Base-by-base conservation (phyloP, 2,888 invertebrate species). In the Molanna angustata region DNA sequence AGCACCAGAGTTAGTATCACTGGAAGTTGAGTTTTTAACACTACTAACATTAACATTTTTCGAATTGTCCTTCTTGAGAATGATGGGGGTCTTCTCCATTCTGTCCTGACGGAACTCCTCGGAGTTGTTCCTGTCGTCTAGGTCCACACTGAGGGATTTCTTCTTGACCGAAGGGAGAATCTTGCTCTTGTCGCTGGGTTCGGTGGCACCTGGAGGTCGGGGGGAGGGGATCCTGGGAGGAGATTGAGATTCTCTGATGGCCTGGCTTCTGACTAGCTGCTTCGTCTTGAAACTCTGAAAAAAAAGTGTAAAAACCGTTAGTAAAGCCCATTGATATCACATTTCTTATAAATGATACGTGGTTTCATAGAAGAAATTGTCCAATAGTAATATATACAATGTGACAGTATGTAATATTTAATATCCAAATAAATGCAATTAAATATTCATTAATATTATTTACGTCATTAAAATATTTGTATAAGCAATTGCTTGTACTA, bases 191-290 rank as follows among this genome's bases (percentile, higher is more conserved):
- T 54, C 51, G 13, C 45, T 16, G 33, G 45, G 33, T 22, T 45
- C 55, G 40, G 40, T 13, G 18, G 14, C 22, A 6, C 43, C 52
- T 17, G 51, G 27, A 3, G 54, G 59, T 52, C 72, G 66, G 43
- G 80, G 81, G 31, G 82, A 79, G 17, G 73, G 69, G 42, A 79
- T 74, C 57, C 80, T 79, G 22, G 82, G 82, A 9, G 82, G 82
- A 19, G 82, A 82, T 43, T 88, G 83, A 58, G 90, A 86, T 70
- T 94, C 94, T 66, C 91, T 83, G 79, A 94, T 87, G 59, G 94
- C 94, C 76, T 91, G 90, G 66, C 93, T 92, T 64, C 94, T 83
- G 54, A 90, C 90, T 63, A 94, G 79, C 67, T 90, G 82, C 74
- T 90, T 90, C 59, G 87, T 80, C 78, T 90, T 90, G 42, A 58